Evolutionary conservation across 2,113 vertebrate species (phyloP), one percentile per base, ranked within the genome.

Genomic region (Engraulis encrasicolus): DNA sequence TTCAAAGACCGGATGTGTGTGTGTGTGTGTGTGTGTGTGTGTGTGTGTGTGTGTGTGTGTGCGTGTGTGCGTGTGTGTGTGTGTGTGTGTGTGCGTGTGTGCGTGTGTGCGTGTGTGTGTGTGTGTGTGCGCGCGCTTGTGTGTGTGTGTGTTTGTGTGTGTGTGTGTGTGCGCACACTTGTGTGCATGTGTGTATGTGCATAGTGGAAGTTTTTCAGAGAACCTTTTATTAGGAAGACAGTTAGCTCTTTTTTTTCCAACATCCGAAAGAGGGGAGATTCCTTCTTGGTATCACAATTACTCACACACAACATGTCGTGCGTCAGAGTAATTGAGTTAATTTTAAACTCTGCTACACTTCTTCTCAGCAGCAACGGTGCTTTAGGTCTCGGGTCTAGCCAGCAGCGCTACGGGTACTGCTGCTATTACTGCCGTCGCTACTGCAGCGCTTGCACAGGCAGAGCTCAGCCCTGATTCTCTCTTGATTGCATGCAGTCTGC

Each of bases 231-330:
- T 31, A 71, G 58, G 20, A 61, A 34, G 61, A 9, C 40, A 45
- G 40, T 9, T 45, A 27, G n/a, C n/a, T n/a, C n/a, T n/a, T 23
- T n/a, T 1, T 58, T 58, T 58, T 45, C 9, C 0, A 54, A 79
- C 88, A 78, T 86, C 84, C 87, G 82, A 80, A 82, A 61, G n/a
- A 12, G 84, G 93, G 92, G 93, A 90, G 93, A 93, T 94, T 93
- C 93, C 92, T 91, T 86, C 77, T 86, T 88, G 89, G 88, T 93
- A 88, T 87, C 89, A 89, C 54, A 90, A 92, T 95, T 92, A 93
- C 91, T 94, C 92, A 93, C 84, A 87, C 87, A 71, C 61, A 84
- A 74, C 49, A 61, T 50, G 78, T 61, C 2, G 82, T 89, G 88
- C 90, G 89, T 85, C 86, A 83, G 27, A 83, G 27, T 86, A 85